phyloP scores from a whole-genome alignment of 2,888 invertebrate species.

The Dexiosoma caninum region DNA sequence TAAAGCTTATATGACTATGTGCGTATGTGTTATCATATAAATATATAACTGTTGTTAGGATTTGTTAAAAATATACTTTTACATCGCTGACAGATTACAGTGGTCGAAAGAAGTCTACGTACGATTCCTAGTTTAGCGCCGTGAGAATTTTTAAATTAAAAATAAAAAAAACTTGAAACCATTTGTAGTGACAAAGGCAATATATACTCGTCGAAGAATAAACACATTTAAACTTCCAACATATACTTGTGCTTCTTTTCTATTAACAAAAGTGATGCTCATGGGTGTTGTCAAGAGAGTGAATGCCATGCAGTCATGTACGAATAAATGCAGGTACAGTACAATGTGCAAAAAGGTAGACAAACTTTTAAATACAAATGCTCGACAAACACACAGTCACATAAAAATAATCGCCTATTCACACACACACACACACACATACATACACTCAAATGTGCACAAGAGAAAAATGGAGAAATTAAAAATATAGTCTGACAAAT shows the following conservation, averaged over 20 bases:
- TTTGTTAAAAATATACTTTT: too few relatives aligned
- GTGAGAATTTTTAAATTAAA: too few relatives aligned
- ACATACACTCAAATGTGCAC: neutral
- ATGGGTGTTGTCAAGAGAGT: constrained; percentile 43
- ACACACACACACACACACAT: neutral
- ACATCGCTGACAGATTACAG: too few relatives aligned
- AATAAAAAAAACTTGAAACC: too few relatives aligned
- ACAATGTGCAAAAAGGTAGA: constrained; percentile 42
- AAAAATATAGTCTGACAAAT: constrained; percentile 36
- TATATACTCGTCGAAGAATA: too few relatives aligned
- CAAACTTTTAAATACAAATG: constrained; percentile 27
- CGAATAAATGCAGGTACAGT: constrained; percentile 42
- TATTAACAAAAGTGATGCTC: constrained; percentile 50
- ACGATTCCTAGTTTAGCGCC: too few relatives aligned
- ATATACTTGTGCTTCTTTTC: neutral
- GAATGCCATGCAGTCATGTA: constrained; percentile 58
- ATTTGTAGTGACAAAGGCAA: too few relatives aligned
- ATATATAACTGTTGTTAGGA: too few relatives aligned
- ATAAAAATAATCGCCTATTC: neutral
- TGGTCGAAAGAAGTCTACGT: too few relatives aligned
- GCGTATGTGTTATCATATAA: too few relatives aligned
- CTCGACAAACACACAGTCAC: neutral
- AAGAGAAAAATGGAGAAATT: too few relatives aligned
- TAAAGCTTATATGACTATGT: too few relatives aligned
- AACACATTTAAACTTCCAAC: neutral